phyloP scores from a whole-genome alignment of 2,113 vertebrate genomes.

The Xyrauchen texanus region DNA sequence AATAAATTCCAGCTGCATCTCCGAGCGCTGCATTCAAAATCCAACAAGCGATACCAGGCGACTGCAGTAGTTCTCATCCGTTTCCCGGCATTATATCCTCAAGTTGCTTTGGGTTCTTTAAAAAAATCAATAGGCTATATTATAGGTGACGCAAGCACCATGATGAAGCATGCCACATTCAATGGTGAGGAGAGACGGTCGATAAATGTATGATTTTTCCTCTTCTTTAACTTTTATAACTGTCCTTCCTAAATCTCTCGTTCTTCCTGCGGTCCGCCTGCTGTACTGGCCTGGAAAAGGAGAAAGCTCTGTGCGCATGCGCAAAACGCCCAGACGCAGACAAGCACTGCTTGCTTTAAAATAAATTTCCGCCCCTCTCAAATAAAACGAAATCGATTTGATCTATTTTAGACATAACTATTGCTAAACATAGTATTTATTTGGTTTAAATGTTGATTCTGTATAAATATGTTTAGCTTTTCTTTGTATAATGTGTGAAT shows the following conservation, averaged over 20 bases:
- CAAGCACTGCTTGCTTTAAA: conserved; percentile 8
- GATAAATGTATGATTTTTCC: conserved; percentile 4
- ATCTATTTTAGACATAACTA: no score
- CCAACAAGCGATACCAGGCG: conserved; percentile 51
- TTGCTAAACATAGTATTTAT: no score
- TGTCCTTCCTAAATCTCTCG: conserved; percentile 45
- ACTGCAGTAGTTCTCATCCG: conserved; percentile 62
- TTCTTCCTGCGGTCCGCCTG: conserved; percentile 81
- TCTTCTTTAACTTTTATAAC: conserved; percentile 41
- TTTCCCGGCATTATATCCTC: conserved; percentile 63
- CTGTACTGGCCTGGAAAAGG: conserved; percentile 75
- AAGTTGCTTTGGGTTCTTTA: conserved; percentile 42
- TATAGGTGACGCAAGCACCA: conserved; percentile 24
- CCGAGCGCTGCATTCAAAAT: conserved; percentile 16
- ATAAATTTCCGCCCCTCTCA: not conserved
- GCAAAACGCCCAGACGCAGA: conserved; percentile 66
- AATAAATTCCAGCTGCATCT: conserved; percentile 6
- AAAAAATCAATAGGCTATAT: conserved; percentile 31
- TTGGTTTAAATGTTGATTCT: no score
- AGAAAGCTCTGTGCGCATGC: conserved; percentile 74
- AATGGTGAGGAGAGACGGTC: not conserved
- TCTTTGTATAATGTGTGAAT: no score
- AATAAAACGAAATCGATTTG: no score
- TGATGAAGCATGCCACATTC: conserved; percentile 28
- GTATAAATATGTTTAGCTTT: no score